Evolutionary conservation across 1,140 invertebrate genomes (phyloP), one percentile per base, ranked within the genome.

Genomic region (Hylyphantes graminicola): DNA sequence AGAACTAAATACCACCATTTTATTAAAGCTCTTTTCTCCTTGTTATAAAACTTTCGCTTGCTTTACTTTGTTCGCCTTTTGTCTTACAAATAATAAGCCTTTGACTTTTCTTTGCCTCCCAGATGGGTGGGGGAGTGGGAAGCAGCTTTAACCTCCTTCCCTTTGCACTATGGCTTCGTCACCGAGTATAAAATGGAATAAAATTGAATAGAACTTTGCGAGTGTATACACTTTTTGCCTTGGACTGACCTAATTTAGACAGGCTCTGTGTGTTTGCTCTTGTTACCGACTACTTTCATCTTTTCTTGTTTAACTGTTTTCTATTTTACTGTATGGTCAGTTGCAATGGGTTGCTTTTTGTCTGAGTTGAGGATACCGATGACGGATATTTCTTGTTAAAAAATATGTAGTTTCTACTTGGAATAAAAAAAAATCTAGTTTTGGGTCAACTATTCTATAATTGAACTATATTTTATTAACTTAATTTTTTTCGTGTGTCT

Each of bases 211-310:
- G 54, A 70, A 48, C 50, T 70, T 13, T 21, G 15, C 48, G 48
- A n/a, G n/a, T 21, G 68, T 54, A n/a, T 48, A 11, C n/a, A n/a
- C n/a, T 17, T 74, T 74, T 61, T 74, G 59, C 72, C 72, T 74
- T 74, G 72, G 55, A 51, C 19, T 74, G 72, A 74, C 72, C 72
- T 55, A 74, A 59, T 74, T 74, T 74, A 57, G 35, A 57, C 55
- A 21, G 53, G 72, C 72, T 57, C n/a, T 21, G 53, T 21, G 55
- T 21, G 54, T 59, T 74, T 59, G 48, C 8, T 12, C 12, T 6
- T 67, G 0, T 59, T 59, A 13, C 54, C 54, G 51, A 54, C 21
- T 54, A 17, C 21, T 70, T 51, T 15, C 68, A 51, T 70, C 54
- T 51, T 51, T 53, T 70, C 68, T 13, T n/a, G 50, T 70, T 59